Evolutionary conservation across 2,888 invertebrate species (phyloP).

Genomic region (Cheilosia pagana): DNA sequence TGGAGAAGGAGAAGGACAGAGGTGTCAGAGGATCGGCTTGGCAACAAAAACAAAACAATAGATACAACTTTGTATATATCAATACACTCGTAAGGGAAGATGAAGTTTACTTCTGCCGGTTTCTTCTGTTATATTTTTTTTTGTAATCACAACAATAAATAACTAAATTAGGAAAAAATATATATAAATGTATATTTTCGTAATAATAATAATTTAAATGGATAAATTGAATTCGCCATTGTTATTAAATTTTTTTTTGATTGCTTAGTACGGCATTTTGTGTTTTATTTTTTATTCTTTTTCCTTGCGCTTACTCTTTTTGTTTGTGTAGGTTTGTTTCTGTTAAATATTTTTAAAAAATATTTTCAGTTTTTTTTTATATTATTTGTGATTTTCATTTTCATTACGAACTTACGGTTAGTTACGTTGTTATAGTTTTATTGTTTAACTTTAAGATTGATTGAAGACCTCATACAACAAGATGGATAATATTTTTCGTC

Average conservation of each 20-base stretch:
- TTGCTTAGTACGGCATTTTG: conserved; percentile 56
- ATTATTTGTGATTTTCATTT: background rate
- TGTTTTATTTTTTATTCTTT: conserved; percentile 28
- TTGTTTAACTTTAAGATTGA: conserved; percentile 47
- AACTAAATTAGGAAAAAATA: conserved; percentile 58
- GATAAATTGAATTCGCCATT: conserved; percentile 68
- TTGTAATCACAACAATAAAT: conserved; percentile 70
- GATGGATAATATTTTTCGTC: conserved; percentile 9
- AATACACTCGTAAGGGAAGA: conserved; percentile 3
- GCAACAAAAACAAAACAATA: conserved; percentile 56
- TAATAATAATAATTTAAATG: conserved; percentile 65
- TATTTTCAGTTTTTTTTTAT: conserved; percentile 31
- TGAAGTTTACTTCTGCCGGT: conserved; percentile 7
- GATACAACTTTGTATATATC: conserved; percentile 32
- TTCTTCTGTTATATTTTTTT: conserved; percentile 16
- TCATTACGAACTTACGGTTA: conserved; percentile 32
- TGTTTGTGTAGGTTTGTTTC: conserved; percentile 19
- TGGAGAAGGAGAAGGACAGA: background rate
- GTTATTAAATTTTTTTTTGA: conserved; percentile 35
- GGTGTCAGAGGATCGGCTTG: conserved; percentile 2
- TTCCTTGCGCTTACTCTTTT: conserved; percentile 21
- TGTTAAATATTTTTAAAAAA: conserved; percentile 68
- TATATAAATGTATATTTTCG: conserved; percentile 28
- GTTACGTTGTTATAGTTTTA: conserved; percentile 31
- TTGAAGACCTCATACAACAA: conserved; percentile 41